Base-by-base conservation (phyloP, 2,113 vertebrate species). In the Pachyramphus minor region DNA sequence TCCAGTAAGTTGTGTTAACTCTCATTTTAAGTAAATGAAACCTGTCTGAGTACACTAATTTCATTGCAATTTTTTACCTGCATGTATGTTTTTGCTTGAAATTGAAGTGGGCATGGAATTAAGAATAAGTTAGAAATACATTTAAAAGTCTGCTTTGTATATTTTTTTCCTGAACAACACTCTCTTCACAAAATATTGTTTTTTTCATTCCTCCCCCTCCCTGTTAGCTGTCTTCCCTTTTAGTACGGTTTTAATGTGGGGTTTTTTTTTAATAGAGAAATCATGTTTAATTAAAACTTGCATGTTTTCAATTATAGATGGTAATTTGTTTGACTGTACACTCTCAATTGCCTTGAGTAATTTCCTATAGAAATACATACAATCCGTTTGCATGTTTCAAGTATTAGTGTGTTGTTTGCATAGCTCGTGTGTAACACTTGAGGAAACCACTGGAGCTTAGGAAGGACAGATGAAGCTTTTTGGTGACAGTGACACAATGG, bases 321-420 rank as follows among this genome's bases (percentile, higher is more conserved):
- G 90, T 98, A 96, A 96, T 96, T 96, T 97, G 90, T 98, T 97
- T 97, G 89, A 93, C 84, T 98, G 97, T 93, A 92, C 88, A 91
- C 95, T 97, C 83, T 94, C 94, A 97, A 96, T 97, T 97, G 86
- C 91, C 89, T 93, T 93, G 84, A 97, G 90, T 96, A 91, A 91
- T 96, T 97, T 97, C 94, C 93, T 95, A 59, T 87, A 93, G 95
- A 94, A 87, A 84, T 89, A 90, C 90, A 59, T 87, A 84, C 87
- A 94, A 95, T 94, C 89, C 76, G 58, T 97, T 95, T 97, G 66
- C 92, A 77, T 97, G 85, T 95, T 97, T 89, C 81, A 59, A 95
- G 92, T 95, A 87, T 89, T 84, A 84, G 83, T 62, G 59, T 80
- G 87, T 71, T 55, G 93, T 97, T 97, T 96, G 79, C 84, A 89